A percentile compares a stretch with the other conserved stretches of the same genome.
These are phyloP conservation scores for Rhinogobio ventralis DNA, from an alignment of 2,797 vertebrate species.

Conservation along the genomic window DNA sequence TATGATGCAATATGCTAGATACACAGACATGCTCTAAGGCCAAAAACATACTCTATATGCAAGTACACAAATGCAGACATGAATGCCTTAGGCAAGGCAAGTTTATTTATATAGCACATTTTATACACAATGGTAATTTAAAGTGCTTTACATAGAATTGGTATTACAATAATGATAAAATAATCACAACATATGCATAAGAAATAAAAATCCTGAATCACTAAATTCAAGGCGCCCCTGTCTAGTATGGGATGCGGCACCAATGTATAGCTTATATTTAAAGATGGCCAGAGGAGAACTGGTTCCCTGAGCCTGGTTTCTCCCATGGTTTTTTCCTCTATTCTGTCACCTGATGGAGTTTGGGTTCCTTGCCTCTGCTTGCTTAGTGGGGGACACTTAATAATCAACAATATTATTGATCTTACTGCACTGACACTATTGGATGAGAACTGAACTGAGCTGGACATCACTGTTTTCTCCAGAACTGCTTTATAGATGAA, in stretches of 20 bases:
- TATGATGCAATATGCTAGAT: slow-evolving; percentile 8
- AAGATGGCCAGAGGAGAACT: neutral
- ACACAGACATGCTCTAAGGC: neutral
- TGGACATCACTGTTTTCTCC: neutral
- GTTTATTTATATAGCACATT: no score
- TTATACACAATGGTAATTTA: no score
- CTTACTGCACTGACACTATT: neutral
- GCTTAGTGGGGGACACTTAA: neutral
- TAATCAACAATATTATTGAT: neutral
- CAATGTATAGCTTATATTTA: no score
- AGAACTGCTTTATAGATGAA: neutral
- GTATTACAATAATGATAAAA: no score
- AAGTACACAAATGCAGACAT: neutral
- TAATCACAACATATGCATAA: no score
- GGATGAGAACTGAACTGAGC: neutral
- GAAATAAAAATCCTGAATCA: no score
- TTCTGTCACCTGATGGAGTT: no score
- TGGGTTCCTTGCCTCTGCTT: neutral
- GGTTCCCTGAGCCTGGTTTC: no score
- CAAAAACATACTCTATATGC: neutral
- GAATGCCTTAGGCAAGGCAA: neutral
- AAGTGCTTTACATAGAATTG: no score
- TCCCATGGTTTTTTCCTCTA: no score
- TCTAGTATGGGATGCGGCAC: no score
- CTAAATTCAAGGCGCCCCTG: no score